Percentiles rank a stretch among this genome's conserved stretches.
phyloP scores from a whole-genome alignment of 2,797 vertebrate genomes.

The Pitangus sulphuratus region DNA sequence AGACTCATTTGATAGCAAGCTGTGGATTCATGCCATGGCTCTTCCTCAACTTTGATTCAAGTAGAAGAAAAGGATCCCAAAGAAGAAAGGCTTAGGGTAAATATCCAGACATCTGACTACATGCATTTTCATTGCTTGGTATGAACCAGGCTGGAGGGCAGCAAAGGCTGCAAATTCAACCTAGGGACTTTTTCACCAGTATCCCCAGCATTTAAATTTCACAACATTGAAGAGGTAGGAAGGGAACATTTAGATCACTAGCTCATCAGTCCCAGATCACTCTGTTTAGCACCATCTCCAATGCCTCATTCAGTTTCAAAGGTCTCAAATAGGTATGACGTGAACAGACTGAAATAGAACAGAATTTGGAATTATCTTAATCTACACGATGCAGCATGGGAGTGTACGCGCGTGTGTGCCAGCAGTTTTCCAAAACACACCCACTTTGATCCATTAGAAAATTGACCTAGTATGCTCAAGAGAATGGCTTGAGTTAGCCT shows the following conservation, averaged over 20 bases:
- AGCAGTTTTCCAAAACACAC: not conserved
- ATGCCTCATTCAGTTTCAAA: not conserved
- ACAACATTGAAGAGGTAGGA: not conserved
- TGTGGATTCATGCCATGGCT: not conserved
- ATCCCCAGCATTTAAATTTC: not conserved
- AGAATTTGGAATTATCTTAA: not conserved
- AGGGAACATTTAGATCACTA: not conserved
- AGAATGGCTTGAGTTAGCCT: not conserved
- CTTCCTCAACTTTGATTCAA: not conserved
- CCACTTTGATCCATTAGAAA: not conserved
- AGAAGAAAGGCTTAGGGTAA: not conserved
- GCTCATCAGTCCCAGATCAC: not conserved
- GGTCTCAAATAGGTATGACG: not conserved
- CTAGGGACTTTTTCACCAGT: not conserved
- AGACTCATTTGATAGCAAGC: not conserved
- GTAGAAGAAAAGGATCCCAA: not conserved
- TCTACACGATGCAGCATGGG: fast-evolving
- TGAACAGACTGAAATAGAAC: not conserved
- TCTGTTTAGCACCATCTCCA: not conserved
- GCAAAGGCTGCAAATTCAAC: not conserved
- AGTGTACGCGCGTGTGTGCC: fast-evolving
- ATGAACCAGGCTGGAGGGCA: not conserved
- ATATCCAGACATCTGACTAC: not conserved
- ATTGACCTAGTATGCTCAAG: not conserved
- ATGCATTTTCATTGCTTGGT: not conserved